Base-by-base conservation (phyloP, 2,113 vertebrate species). In the Chauna torquata region DNA sequence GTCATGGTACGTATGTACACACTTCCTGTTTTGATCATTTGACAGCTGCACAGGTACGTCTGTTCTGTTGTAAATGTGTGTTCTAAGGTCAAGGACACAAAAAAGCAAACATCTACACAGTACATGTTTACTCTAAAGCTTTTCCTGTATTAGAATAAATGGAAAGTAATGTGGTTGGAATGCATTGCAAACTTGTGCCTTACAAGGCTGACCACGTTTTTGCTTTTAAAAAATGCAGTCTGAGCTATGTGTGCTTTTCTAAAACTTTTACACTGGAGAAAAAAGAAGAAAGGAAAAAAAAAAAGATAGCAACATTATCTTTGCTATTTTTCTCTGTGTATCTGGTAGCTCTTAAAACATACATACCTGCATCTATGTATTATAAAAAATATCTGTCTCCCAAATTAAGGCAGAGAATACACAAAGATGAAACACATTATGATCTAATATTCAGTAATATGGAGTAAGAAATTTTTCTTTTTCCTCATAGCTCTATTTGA, bases 1-100 rank as follows among this genome's bases (percentile, higher is more conserved):
- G 0, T 3, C 34, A 17, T 1, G 0, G 17, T 40, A 36, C 1
- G 2, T 47, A 38, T 6, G 8, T 38, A 19, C 45, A 74, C 4
- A 9, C 5, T 8, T 47, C 34, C 34, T 83, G 40, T 55, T 82
- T 49, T 15, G 34, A 34, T 49, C 16, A 77, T 28, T 36, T 77
- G 54, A 66, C 50, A 78, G 6, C 16, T n/a, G 16, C 36, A 58
- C 27, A 86, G 45, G 16, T 75, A 7, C 5, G 8, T 72, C 36
- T 69, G 12, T 42, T 82, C 49, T 69, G 28, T 57, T 86, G 8
- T 32, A 71, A 68, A 54, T 45, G 12, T 3, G 2, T 40, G 19
- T 27, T 88, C 36, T 75, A 59, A 81, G 86, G 77, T 4, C 34
- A 62, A 77, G 50, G 38, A 74, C 18, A 66, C 36, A 47, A 68